Conservation (phyloP, 2,113 vertebrate species). For the Stictonetta naevosa region DNA sequence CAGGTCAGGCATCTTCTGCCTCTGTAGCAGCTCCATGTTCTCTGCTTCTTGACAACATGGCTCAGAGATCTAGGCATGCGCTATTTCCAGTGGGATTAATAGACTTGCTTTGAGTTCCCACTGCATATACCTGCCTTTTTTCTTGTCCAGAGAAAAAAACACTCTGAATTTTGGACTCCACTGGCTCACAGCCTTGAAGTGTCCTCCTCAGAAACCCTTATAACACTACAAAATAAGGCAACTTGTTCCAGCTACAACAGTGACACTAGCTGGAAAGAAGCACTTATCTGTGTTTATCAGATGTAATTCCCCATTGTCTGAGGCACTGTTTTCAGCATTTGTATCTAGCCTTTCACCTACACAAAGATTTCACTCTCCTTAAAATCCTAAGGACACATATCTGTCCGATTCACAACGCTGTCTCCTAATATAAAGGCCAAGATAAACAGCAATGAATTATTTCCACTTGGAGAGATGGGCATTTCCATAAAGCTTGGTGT, state of each 20-base stretch:
- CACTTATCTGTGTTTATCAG: neutral
- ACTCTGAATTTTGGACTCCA: neutral
- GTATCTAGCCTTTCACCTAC: neutral
- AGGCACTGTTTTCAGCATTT: neutral
- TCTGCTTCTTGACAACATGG: neutral
- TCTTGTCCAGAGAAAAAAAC: neutral
- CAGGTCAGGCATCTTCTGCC: neutral
- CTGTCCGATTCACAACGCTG: neutral
- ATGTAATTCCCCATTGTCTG: neutral
- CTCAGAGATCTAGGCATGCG: neutral
- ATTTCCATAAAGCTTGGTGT: neutral
- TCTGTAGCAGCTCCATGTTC: neutral
- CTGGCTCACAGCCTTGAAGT: neutral
- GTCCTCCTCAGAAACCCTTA: neutral
- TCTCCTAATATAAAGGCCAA: neutral
- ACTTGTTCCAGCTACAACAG: neutral
- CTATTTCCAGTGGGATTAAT: neutral
- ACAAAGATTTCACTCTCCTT: neutral
- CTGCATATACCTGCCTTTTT: neutral
- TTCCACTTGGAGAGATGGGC: neutral
- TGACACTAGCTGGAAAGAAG: neutral
- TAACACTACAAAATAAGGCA: neutral
- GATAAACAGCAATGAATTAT: neutral
- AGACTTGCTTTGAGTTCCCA: neutral
- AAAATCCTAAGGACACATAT: neutral